A percentile compares a stretch with the other conserved stretches of the same genome.
phyloP scores from a whole-genome alignment of 2,888 invertebrate species.

The Hemithea aestivaria region DNA sequence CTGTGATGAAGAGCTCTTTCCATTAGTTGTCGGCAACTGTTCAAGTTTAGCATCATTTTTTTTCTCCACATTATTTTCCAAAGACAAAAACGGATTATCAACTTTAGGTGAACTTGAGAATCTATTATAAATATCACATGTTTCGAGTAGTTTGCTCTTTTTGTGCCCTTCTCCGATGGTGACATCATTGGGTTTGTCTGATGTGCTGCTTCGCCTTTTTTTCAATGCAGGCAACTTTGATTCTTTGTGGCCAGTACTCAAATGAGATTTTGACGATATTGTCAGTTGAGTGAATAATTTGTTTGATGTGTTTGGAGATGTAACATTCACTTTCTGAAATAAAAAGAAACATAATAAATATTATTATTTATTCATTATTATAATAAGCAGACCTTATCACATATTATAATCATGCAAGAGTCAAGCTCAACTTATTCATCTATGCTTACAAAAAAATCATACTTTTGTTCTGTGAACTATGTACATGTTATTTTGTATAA shows the following conservation, averaged over 20 bases:
- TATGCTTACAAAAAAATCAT: too few species aligned
- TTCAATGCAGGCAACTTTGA: constrained; percentile 61
- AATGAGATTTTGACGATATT: constrained; percentile 63
- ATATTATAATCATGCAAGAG: too few species aligned
- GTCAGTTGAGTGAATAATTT: constrained; percentile 70
- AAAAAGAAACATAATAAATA: constrained; percentile 8
- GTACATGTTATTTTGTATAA: too few species aligned
- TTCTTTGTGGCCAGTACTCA: constrained; percentile 56
- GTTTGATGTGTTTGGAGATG: constrained; percentile 61
- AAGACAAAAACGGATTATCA: constrained; percentile 45
- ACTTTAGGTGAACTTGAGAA: constrained; percentile 47
- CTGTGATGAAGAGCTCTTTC: constrained; percentile 54
- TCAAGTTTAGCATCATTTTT: constrained; percentile 55
- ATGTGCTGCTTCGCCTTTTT: constrained; percentile 69
- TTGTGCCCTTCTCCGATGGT: constrained; percentile 55
- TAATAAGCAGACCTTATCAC: too few species aligned
- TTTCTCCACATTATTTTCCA: constrained; percentile 62
- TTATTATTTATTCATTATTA: too few species aligned
- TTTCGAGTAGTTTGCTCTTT: constrained; percentile 58
- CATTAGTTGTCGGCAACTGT: constrained; percentile 49
- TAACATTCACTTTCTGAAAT: constrained; percentile 66
- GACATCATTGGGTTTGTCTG: constrained; percentile 68
- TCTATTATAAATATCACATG: constrained; percentile 63
- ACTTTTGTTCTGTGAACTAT: too few species aligned
- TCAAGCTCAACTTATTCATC: too few species aligned